These are phyloP conservation scores for Martes martes DNA, from an alignment of 2,113 vertebrate genomes.

Conservation along the genomic window DNA sequence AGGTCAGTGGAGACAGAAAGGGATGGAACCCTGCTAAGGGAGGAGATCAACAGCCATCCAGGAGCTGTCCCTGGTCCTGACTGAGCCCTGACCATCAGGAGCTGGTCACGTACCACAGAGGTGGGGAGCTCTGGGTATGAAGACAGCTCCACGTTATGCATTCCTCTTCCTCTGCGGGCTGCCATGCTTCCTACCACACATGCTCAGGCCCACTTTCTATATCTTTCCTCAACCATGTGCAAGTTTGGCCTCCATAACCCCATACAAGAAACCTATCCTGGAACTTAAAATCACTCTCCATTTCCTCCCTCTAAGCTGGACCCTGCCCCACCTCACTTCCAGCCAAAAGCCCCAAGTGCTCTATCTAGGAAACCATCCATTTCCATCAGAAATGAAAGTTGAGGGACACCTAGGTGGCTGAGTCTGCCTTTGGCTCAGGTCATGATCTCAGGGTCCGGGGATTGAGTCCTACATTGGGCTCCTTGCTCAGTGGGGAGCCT, in stretches of 20 bases:
- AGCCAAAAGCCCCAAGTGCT: not conserved
- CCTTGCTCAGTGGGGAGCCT: no score
- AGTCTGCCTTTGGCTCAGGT: no score
- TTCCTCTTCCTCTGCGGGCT: conserved; percentile 69
- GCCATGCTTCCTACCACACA: not conserved
- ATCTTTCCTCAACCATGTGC: not conserved
- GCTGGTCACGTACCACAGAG: conserved; percentile 77
- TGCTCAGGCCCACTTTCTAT: not conserved
- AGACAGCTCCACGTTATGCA: conserved; percentile 62
- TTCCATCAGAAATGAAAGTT: not conserved
- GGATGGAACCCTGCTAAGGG: not conserved
- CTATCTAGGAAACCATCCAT: not conserved
- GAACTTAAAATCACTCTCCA: not conserved
- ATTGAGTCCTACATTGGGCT: no score
- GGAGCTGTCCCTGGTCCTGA: conserved; percentile 81
- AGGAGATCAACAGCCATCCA: not conserved
- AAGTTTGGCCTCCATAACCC: not conserved
- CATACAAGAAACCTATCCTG: not conserved
- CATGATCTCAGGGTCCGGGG: no score
- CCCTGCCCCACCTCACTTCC: not conserved
- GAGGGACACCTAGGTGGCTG: not conserved
- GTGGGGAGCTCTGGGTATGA: not conserved
- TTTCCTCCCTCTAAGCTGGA: not conserved
- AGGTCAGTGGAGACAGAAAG: not conserved
- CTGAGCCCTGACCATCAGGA: conserved; percentile 84